Conservation (phyloP, 1,140 invertebrate genomes). For the Formica selysi region DNA sequence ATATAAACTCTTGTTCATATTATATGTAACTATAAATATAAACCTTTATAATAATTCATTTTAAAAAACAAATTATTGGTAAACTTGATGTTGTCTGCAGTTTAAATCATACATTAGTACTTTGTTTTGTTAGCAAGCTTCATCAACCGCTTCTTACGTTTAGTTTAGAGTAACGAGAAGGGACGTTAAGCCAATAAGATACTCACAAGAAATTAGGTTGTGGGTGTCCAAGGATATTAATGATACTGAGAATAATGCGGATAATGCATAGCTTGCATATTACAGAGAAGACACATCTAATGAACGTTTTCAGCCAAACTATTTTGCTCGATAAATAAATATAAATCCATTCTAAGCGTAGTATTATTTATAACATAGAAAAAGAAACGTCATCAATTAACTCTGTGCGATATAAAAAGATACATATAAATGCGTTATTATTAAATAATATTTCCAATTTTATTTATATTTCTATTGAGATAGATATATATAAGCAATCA, state of each 20-base stretch:
- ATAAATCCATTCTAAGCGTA: slow-evolving; percentile 3
- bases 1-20: neutral
- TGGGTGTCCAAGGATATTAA: slow-evolving; percentile 46
- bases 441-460: too few species aligned
- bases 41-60: neutral
- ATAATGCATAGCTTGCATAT: slow-evolving; percentile 52
- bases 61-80: neutral
- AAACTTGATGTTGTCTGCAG: neutral
- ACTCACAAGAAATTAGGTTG: slow-evolving; percentile 39
- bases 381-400: too few species aligned
- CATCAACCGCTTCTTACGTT: slow-evolving; percentile 29
- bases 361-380: neutral
- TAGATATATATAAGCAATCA: too few species aligned
- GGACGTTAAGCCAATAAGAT: slow-evolving; percentile 42
- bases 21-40: slow-evolving; percentile 1
- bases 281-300: slow-evolving; percentile 26
- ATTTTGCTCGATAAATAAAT: neutral
- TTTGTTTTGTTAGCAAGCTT: slow-evolving; percentile 13
- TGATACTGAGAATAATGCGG: slow-evolving; percentile 56
- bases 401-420: too few species aligned
- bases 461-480: too few species aligned
- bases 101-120: neutral
- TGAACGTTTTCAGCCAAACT: slow-evolving; percentile 38
- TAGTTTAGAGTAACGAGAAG: slow-evolving; percentile 11
- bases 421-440: too few species aligned